These are phyloP conservation scores for Campylorhamphus procurvoides DNA, from an alignment of 2,113 vertebrate genomes.

Conservation along the genomic window DNA sequence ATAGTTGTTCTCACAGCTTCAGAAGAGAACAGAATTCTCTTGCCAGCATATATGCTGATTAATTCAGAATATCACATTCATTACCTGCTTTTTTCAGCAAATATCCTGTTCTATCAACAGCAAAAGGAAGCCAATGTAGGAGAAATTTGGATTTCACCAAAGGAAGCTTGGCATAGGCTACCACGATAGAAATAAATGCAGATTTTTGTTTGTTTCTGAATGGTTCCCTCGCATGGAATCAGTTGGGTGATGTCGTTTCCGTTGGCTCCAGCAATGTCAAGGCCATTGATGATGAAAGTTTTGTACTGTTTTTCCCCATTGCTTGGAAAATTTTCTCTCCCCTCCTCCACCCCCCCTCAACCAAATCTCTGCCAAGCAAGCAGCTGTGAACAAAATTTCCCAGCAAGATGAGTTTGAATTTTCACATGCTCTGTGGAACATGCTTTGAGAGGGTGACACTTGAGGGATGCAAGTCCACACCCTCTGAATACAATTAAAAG, in stretches of 20 bases:
- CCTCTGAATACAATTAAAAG: background rate
- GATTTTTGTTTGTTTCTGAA: conserved; percentile 11
- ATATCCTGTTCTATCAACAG: conserved; percentile 51
- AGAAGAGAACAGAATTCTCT: background rate
- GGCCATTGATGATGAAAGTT: conserved; percentile 60
- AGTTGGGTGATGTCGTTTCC: conserved; percentile 33
- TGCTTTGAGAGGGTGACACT: background rate
- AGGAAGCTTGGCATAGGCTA: conserved; percentile 30
- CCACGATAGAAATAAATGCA: background rate
- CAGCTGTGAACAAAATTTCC: conserved; percentile 58
- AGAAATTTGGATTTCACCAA: conserved; percentile 6
- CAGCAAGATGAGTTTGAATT: conserved; percentile 4
- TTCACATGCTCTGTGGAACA: background rate
- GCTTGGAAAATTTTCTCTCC: conserved; percentile 43
- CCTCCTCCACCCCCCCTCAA: background rate
- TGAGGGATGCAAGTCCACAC: background rate
- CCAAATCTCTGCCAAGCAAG: conserved; percentile 42
- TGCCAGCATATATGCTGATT: background rate
- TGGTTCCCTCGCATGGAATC: background rate
- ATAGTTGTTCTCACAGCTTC: background rate
- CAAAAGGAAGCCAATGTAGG: conserved; percentile 4
- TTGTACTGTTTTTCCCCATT: conserved; percentile 42
- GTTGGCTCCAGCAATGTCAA: conserved; percentile 38
- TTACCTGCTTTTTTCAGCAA: background rate
- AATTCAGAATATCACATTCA: background rate